Percentiles rank a stretch among this genome's conserved stretches.
Evolutionary conservation across 2,888 invertebrate species (phyloP).

Genomic region (Antheraea yamamai): DNA sequence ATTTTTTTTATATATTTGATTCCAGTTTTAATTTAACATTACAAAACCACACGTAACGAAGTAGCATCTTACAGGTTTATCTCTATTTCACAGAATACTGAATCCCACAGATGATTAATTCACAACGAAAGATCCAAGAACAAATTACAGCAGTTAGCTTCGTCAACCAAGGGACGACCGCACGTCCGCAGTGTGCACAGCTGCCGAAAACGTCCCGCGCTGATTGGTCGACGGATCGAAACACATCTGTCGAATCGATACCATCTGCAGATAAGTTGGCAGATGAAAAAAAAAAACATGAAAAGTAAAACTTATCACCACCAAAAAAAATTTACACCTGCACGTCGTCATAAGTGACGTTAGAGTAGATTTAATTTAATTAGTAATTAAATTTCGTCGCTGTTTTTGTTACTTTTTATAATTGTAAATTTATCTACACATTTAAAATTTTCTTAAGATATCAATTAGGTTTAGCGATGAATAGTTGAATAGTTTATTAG

Average conservation of each 20-base stretch:
- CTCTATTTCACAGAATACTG: background rate
- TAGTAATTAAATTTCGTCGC: background rate
- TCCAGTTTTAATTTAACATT: no score
- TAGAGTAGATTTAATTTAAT: background rate
- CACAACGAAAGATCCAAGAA: background rate
- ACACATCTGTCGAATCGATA: constrained; percentile 41
- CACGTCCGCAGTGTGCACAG: constrained; percentile 23
- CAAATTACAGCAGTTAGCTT: background rate
- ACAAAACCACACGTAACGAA: no score
- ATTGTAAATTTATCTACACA: background rate
- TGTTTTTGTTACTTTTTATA: background rate
- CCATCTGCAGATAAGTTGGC: constrained; percentile 35
- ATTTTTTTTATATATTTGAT: no score
- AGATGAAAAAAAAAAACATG: constrained; percentile 30
- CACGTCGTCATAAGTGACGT: background rate
- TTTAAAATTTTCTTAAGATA: background rate
- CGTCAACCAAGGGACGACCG: background rate
- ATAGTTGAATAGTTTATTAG: background rate
- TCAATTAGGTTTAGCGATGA: background rate
- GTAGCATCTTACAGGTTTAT: background rate
- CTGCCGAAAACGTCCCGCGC: constrained; percentile 27
- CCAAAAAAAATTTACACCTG: constrained; percentile 4
- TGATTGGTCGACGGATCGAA: constrained; percentile 33
- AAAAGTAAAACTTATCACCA: background rate
- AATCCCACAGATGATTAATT: background rate